These are phyloP conservation scores for Mormyrus hasselquistii DNA, from an alignment of 2,797 vertebrate genomes.

Conservation along the genomic window DNA sequence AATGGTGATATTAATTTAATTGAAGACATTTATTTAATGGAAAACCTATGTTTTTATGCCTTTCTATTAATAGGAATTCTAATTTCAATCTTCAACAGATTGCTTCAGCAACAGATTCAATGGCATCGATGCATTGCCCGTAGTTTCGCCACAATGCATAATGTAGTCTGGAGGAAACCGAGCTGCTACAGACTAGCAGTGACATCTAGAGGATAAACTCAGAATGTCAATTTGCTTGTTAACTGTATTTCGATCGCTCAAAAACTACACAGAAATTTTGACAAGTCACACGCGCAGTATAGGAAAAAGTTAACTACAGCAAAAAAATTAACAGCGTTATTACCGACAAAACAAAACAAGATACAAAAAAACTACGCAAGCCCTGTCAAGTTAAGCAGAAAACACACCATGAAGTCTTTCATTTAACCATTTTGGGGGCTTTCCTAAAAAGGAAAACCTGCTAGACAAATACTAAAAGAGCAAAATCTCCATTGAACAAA, in stretches of 20 bases:
- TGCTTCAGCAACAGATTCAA: neutral
- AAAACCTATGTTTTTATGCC: neutral
- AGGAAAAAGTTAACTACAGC: accelerated
- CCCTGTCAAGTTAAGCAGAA: too few species aligned
- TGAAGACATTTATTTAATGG: neutral
- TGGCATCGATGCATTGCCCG: neutral
- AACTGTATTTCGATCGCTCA: neutral
- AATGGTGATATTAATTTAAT: neutral
- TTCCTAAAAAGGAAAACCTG: neutral
- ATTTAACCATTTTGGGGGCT: neutral
- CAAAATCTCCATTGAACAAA: neutral
- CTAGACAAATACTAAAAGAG: conserved; percentile 13
- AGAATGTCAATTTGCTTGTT: neutral
- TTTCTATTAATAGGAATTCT: neutral
- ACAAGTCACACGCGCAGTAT: neutral
- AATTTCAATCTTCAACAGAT: neutral
- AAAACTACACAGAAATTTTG: neutral
- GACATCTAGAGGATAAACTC: neutral
- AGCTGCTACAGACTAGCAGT: neutral
- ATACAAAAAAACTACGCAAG: too few species aligned
- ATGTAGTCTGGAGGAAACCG: neutral
- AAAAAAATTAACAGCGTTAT: accelerated
- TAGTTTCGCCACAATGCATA: neutral
- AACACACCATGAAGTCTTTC: too few species aligned
- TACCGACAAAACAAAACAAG: too few species aligned